Conservation (phyloP, 1,140 invertebrate genomes). For the Diachasmimorpha longicaudata region DNA sequence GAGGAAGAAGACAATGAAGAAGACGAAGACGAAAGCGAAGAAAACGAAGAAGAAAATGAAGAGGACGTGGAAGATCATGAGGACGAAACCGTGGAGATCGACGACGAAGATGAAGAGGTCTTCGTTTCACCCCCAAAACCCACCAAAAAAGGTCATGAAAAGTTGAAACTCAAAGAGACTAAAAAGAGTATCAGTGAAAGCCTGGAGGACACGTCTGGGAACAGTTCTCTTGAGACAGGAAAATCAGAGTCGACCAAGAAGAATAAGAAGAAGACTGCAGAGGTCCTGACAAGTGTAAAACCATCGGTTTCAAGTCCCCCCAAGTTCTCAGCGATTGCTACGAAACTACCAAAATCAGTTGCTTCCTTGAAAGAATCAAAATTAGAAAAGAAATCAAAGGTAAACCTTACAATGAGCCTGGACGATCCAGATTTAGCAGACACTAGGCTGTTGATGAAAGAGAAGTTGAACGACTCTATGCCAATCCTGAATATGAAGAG, state of each 20-base stretch:
- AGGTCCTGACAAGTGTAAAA: too few relatives aligned
- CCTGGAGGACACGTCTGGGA: not conserved
- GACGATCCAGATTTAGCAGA: constrained; percentile 30
- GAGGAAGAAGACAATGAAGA: constrained; percentile 49
- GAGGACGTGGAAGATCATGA: constrained; percentile 19
- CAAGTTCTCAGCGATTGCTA: too few relatives aligned
- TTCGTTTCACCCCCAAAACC: too few relatives aligned
- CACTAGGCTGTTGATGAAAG: constrained; percentile 46
- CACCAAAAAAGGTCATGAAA: not conserved
- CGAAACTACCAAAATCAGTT: too few relatives aligned
- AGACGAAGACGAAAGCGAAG: constrained; percentile 42
- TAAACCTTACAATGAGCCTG: constrained; percentile 34
- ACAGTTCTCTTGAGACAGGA: too few relatives aligned
- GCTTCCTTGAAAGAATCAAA: constrained; percentile 11
- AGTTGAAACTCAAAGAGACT: not conserved
- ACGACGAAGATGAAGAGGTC: constrained; percentile 16
- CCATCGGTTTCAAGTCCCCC: not conserved
- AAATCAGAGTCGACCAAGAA: not conserved
- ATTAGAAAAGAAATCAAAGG: constrained; percentile 22
- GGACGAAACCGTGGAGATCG: not conserved
- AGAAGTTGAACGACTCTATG: constrained; percentile 49
- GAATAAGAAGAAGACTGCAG: not conserved
- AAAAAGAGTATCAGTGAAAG: not conserved
- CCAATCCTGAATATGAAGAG: constrained; percentile 32
- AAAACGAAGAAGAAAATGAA: constrained; percentile 40